phyloP scores from a whole-genome alignment of 2,797 vertebrate species.

The Peromyscus nudipes region DNA sequence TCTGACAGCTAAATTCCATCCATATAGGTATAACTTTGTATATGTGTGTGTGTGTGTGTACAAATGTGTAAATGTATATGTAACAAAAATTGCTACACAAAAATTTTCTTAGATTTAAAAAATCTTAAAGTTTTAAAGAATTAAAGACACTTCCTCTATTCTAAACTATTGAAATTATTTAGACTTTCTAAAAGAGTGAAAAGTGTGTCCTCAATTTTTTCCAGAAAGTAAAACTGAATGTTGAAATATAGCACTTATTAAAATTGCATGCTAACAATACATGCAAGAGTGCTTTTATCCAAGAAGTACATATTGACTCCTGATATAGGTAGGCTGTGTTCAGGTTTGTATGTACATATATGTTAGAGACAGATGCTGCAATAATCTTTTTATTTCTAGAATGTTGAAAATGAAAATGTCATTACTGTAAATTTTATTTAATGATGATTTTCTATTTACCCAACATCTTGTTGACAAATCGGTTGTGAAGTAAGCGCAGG shows the following conservation, averaged over 20 bases:
- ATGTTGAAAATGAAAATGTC: background rate
- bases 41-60: background rate
- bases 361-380: background rate
- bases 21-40: background rate
- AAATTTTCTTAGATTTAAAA: background rate
- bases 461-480: background rate
- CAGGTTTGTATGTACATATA: background rate
- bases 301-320: background rate
- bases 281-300: background rate
- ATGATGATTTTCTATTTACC: background rate
- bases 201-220: background rate
- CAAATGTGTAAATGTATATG: background rate
- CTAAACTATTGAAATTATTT: background rate
- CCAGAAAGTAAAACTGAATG: background rate
- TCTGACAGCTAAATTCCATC: background rate
- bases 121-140: background rate
- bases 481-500: background rate
- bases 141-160: background rate
- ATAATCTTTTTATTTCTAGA: background rate
- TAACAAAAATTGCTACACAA: background rate
- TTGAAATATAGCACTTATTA: conserved; percentile 4
- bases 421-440: background rate
- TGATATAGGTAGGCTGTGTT: background rate
- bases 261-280: background rate
- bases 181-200: background rate